These are phyloP conservation scores for Xenopus petersii DNA, from an alignment of 2,797 vertebrate species.

Conservation along the genomic window DNA sequence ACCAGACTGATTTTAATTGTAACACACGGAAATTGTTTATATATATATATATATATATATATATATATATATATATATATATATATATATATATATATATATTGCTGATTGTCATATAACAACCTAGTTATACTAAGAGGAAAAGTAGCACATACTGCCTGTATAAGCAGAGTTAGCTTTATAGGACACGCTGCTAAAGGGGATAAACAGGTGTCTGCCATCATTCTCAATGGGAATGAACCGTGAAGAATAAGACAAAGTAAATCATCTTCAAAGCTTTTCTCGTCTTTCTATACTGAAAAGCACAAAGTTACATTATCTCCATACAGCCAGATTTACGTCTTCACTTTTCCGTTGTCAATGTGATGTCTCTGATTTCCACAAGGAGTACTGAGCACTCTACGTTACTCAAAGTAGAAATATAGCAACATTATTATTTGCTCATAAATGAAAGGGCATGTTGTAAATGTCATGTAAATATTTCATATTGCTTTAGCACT, in stretches of 20 bases:
- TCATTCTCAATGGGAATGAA: conserved; percentile 31
- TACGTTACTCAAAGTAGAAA: not conserved
- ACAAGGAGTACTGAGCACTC: not conserved
- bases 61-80: too few species aligned
- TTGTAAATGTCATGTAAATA: not conserved
- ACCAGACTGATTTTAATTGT: too few species aligned
- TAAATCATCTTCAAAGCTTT: conserved; percentile 40
- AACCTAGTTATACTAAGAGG: too few species aligned
- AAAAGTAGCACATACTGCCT: too few species aligned
- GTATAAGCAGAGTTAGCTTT: too few species aligned
- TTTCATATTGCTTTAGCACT: not conserved
- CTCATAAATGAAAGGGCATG: not conserved
- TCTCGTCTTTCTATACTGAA: conserved; percentile 13
- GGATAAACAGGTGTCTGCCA: conserved; percentile 16
- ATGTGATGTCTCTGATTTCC: conserved; percentile 17
- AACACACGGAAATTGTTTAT: too few species aligned
- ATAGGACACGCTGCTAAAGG: too few species aligned
- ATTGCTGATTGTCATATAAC: too few species aligned
- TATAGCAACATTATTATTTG: not conserved
- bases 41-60: too few species aligned
- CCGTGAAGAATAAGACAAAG: conserved; percentile 35
- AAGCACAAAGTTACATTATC: conserved; percentile 46
- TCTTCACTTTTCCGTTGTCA: conserved; percentile 23
- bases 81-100: too few species aligned
- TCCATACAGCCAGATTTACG: conserved; percentile 13